Conservation (phyloP, 2,888 invertebrate species). For the Diarsia rubi region DNA sequence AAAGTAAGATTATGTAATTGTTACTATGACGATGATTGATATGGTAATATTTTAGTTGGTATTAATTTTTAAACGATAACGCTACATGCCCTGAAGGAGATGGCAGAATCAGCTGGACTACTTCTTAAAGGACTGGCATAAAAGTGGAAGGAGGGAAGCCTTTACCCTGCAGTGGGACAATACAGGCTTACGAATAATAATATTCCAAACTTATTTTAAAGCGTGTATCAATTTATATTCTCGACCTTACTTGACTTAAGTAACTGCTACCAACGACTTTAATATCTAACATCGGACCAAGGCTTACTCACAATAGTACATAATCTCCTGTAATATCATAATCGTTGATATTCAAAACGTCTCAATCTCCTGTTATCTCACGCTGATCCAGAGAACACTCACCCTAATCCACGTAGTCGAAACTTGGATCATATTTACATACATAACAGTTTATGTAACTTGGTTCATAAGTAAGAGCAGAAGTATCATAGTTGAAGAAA, state of each 20-base stretch:
- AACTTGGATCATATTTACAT: constrained; percentile 61
- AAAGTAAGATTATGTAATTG: neutral
- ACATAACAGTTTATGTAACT: constrained; percentile 55
- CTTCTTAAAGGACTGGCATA: too few relatives aligned
- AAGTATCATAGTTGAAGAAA: neutral
- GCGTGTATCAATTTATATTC: neutral
- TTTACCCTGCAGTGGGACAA: too few relatives aligned
- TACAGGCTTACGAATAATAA: too few relatives aligned
- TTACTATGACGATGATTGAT: neutral
- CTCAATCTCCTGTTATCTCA: constrained; percentile 39
- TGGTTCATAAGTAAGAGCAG: constrained; percentile 6
- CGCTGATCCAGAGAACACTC: constrained; percentile 44
- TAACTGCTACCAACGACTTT: neutral
- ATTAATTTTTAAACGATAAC: too few relatives aligned
- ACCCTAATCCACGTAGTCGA: constrained; percentile 50
- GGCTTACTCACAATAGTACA: neutral
- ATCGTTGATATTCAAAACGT: constrained; percentile 40
- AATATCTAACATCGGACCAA: neutral
- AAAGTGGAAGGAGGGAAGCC: too few relatives aligned
- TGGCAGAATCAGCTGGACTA: too few relatives aligned
- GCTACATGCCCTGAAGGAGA: too few relatives aligned
- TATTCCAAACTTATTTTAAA: neutral
- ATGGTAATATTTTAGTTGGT: too few relatives aligned
- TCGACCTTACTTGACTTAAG: neutral
- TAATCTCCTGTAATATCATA: constrained; percentile 28